Evolutionary conservation across 2,113 vertebrate species (phyloP).

Genomic region (Oncorhynchus clarkii): DNA sequence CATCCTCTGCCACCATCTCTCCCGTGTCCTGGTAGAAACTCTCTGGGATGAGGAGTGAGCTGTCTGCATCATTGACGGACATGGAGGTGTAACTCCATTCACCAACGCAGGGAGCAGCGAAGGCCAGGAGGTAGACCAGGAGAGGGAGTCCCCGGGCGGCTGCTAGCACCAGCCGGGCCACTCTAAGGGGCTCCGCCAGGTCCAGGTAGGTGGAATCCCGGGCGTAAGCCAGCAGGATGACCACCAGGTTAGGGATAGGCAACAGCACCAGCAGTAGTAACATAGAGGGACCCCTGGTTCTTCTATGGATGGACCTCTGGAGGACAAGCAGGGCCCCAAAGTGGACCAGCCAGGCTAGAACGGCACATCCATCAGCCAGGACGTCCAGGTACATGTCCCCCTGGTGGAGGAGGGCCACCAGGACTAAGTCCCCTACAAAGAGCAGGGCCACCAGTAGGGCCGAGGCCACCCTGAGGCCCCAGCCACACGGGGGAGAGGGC

Average conservation of each 20-base stretch:
- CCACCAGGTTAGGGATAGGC: conserved; percentile 74
- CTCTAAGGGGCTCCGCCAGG: conserved; percentile 56
- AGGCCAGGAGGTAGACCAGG: conserved; percentile 76
- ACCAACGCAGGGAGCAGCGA: conserved; percentile 65
- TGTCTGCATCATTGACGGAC: conserved; percentile 65
- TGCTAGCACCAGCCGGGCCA: conserved; percentile 76
- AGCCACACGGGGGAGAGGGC: conserved; percentile 68
- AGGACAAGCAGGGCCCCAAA: conserved; percentile 70
- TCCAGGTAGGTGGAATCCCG: conserved; percentile 59
- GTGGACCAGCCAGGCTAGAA: conserved; percentile 86
- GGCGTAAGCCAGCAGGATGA: conserved; percentile 77
- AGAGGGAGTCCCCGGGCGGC: conserved; percentile 72
- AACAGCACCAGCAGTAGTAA: conserved; percentile 75
- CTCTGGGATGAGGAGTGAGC: conserved; percentile 64
- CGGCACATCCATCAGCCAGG: conserved; percentile 73
- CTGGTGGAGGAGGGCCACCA: conserved; percentile 71
- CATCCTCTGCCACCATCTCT: conserved; percentile 83
- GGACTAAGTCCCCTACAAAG: conserved; percentile 71
- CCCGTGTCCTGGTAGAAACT: conserved; percentile 47
- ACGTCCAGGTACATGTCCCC: conserved; percentile 77
- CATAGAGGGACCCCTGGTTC: conserved; percentile 75
- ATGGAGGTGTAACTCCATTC: conserved; percentile 47
- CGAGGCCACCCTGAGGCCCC: conserved; percentile 73
- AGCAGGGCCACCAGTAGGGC: conserved; percentile 74
- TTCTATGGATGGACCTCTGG: conserved; percentile 61